Evolutionary conservation across 1,140 invertebrate species (phyloP).

Genomic region (Apis cerana): DNA sequence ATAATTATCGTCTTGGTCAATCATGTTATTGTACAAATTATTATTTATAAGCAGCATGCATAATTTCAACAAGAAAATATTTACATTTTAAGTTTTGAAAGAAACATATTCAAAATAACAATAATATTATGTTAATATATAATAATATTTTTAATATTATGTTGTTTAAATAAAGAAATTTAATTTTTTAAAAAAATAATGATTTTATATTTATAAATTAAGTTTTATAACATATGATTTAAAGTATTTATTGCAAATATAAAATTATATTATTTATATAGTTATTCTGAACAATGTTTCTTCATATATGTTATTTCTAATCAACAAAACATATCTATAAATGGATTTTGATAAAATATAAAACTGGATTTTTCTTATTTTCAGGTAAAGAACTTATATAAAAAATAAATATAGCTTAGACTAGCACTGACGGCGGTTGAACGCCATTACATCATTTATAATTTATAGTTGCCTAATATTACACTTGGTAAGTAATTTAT

Average conservation of each 20-base stretch:
- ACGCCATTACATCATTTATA: constrained; percentile 76
- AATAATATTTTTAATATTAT: constrained; percentile 29
- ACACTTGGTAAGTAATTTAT: constrained; percentile 71
- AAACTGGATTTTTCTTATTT: constrained; percentile 57
- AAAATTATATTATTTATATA: constrained; percentile 29
- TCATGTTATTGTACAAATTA: constrained; percentile 64
- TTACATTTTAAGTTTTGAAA: constrained; percentile 52
- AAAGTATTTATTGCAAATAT: neutral
- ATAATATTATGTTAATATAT: no score
- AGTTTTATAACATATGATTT: constrained; percentile 11
- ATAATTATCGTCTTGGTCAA: constrained; percentile 64
- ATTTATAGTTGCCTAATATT: constrained; percentile 76
- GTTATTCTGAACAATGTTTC: constrained; percentile 57
- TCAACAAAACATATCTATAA: constrained; percentile 52
- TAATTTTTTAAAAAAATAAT: neutral
- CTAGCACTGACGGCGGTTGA: constrained; percentile 76
- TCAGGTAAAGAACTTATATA: constrained; percentile 67
- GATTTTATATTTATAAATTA: neutral
- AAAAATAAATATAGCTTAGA: constrained; percentile 81
- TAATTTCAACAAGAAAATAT: constrained; percentile 54
- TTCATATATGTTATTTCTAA: constrained; percentile 43
- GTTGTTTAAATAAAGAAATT: constrained; percentile 13
- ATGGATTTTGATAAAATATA: constrained; percentile 62
- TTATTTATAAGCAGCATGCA: constrained; percentile 63
- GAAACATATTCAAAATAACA: constrained; percentile 53